Percentiles rank a stretch among this genome's conserved stretches.
These are phyloP conservation scores for Nicator chloris DNA, from an alignment of 2,113 vertebrate species.

Conservation along the genomic window DNA sequence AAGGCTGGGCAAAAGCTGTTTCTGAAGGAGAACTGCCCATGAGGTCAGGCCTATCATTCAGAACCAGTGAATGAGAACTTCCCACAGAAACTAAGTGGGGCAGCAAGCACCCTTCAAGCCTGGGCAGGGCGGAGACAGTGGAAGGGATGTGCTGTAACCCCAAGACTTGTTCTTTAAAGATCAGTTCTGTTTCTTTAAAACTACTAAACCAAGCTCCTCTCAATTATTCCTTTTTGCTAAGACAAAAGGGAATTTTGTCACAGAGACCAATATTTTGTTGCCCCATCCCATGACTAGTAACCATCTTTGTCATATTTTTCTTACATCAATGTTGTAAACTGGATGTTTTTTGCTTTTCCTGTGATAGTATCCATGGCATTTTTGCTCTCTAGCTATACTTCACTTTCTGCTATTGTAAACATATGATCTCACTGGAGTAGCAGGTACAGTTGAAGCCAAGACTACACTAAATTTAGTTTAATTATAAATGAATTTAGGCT, in stretches of 20 bases:
- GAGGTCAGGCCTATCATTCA: neutral
- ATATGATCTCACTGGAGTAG: constrained; percentile 19
- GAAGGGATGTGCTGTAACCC: neutral
- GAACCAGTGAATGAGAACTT: neutral
- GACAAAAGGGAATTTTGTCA: neutral
- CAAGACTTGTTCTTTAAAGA: neutral
- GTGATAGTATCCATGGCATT: neutral
- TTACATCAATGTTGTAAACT: neutral
- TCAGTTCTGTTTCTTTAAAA: neutral
- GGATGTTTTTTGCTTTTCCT: neutral
- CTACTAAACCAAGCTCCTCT: neutral
- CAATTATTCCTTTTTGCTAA: neutral
- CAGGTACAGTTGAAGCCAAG: constrained; percentile 19
- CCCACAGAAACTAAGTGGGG: neutral
- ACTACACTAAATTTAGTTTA: neutral
- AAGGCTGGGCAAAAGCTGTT: neutral
- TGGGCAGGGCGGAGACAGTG: neutral
- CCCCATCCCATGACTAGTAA: neutral
- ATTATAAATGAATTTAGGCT: neutral
- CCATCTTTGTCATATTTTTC: neutral
- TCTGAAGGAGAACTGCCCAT: neutral
- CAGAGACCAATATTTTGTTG: neutral
- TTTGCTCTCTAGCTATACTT: neutral
- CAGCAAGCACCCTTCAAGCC: neutral
- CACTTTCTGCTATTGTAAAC: constrained; percentile 4